These are phyloP conservation scores for Lottia gigantea DNA, from an alignment of 2,888 invertebrate genomes.

Conservation along the genomic window DNA sequence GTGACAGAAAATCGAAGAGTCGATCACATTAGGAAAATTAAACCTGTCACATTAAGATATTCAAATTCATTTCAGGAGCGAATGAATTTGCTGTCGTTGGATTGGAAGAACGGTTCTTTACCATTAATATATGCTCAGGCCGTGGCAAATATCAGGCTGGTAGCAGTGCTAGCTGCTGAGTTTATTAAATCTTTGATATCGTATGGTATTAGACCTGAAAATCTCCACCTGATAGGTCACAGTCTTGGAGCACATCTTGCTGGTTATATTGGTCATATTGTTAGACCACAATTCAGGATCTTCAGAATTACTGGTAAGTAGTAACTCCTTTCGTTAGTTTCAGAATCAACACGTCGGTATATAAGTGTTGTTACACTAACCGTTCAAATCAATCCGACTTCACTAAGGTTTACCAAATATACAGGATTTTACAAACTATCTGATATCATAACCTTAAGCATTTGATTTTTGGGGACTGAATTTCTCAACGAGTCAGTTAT, in stretches of 20 bases:
- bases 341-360: too few relatives aligned
- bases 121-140: slow-evolving; percentile 81
- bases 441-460: too few relatives aligned
- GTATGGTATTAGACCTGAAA: slow-evolving; percentile 21
- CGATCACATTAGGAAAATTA: too few relatives aligned
- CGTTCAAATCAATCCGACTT: too few relatives aligned
- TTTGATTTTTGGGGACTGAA: too few relatives aligned
- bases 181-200: slow-evolving; percentile 30
- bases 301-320: slow-evolving; percentile 63
- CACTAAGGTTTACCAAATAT: too few relatives aligned
- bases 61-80: slow-evolving; percentile 33
- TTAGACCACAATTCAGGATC: slow-evolving; percentile 69
- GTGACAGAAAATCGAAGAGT: too few relatives aligned
- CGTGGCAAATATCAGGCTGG: slow-evolving; percentile 87
- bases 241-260: slow-evolving; percentile 89
- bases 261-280: slow-evolving; percentile 80
- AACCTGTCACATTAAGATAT: too few relatives aligned
- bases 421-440: too few relatives aligned
- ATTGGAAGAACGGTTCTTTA: slow-evolving; percentile 47
- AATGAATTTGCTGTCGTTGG: slow-evolving; percentile 48
- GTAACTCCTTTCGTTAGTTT: not conserved
- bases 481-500: too few relatives aligned
- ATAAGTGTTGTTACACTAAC: too few relatives aligned
- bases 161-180: slow-evolving; percentile 72
- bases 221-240: slow-evolving; percentile 77